Evolutionary conservation across 1,140 invertebrate species (phyloP).

Genomic region (Asobara japonica): DNA sequence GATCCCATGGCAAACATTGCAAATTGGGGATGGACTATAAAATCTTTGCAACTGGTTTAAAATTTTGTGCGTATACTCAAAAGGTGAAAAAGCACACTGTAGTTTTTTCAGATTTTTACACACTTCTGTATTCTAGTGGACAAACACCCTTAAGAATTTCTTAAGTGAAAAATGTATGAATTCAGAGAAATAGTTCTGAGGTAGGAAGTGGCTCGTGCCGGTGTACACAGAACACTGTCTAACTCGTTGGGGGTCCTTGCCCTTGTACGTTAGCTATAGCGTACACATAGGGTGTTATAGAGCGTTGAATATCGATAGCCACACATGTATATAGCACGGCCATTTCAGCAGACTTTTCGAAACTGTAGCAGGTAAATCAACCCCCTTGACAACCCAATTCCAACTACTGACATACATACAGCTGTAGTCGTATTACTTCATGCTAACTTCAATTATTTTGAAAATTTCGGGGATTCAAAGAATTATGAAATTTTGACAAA

Average conservation of each 20-base stretch:
- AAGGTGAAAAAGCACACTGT: too few relatives aligned
- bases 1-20: too few relatives aligned
- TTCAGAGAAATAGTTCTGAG: conserved; percentile 12
- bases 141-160: too few relatives aligned
- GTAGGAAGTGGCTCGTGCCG: conserved; percentile 16
- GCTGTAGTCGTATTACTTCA: neutral
- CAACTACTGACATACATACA: conserved; percentile 9
- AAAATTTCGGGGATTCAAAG: too few relatives aligned
- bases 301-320: conserved; percentile 61
- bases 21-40: too few relatives aligned
- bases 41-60: too few relatives aligned
- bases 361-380: conserved; percentile 20
- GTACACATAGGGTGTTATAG: conserved; percentile 40
- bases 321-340: conserved; percentile 30
- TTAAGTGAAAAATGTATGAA: neutral
- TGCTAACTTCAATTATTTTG: neutral
- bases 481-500: too few relatives aligned
- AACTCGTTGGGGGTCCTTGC: conserved; percentile 59
- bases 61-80: too few relatives aligned
- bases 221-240: conserved; percentile 47
- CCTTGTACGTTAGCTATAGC: conserved; percentile 52
- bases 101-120: too few relatives aligned
- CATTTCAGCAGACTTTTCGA: conserved; percentile 23
- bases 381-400: conserved; percentile 34
- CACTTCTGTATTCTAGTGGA: too few relatives aligned